phyloP scores from a whole-genome alignment of 2,888 invertebrate genomes.

The Cheilosia scutellata region DNA sequence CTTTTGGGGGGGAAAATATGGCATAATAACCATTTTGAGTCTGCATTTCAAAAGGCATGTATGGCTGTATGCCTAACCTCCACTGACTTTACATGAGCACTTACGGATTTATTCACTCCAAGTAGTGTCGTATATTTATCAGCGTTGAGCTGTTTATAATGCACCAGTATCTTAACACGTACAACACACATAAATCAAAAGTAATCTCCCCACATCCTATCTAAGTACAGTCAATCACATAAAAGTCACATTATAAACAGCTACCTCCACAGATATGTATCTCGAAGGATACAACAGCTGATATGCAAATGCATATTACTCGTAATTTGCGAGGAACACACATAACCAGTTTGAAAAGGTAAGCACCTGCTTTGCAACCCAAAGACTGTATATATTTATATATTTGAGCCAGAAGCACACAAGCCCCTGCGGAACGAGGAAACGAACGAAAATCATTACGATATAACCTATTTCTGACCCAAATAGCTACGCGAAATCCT shows the following conservation, averaged over 20 bases:
- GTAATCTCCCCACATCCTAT: slow-evolving; percentile 32
- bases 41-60: too few relatives aligned
- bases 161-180: not conserved
- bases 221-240: slow-evolving; percentile 44
- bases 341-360: slow-evolving; percentile 3
- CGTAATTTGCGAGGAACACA: slow-evolving; percentile 14
- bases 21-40: too few relatives aligned
- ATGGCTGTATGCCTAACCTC: too few relatives aligned
- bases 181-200: slow-evolving; percentile 31
- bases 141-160: not conserved
- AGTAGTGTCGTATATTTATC: not conserved
- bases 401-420: not conserved
- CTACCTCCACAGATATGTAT: slow-evolving; percentile 7
- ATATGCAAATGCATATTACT: slow-evolving; percentile 12
- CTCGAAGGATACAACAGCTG: slow-evolving; percentile 33
- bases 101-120: not conserved
- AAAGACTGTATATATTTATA: not conserved
- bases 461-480: slow-evolving; percentile 65
- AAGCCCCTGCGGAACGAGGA: slow-evolving; percentile 28
- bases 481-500: slow-evolving; percentile 39
- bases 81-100: not conserved
- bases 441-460: slow-evolving; percentile 33
- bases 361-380: slow-evolving; percentile 50
- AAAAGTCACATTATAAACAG: slow-evolving; percentile 36
- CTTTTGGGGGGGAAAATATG: too few relatives aligned